phyloP scores from a whole-genome alignment of 2,113 vertebrate species.

The Dicerorhinus sumatrensis region DNA sequence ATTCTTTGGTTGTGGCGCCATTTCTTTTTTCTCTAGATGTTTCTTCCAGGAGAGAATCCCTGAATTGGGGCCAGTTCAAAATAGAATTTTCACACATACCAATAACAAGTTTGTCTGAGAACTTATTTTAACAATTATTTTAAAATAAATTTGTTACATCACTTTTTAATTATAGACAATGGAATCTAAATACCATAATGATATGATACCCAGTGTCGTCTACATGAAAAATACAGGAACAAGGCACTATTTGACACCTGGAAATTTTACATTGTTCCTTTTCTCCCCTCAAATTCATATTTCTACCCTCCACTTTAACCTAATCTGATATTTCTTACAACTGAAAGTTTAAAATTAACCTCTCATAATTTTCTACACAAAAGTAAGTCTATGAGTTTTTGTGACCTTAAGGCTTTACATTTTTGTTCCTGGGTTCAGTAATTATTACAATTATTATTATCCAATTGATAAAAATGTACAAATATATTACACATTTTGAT shows the following conservation, averaged over 20 bases:
- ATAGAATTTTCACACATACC: slow-evolving; percentile 3
- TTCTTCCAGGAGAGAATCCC: background rate
- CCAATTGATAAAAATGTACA: background rate
- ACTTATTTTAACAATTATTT: background rate
- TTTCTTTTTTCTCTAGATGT: background rate
- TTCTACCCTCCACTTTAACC: background rate
- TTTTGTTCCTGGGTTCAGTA: background rate
- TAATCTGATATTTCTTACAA: background rate
- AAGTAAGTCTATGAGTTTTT: background rate
- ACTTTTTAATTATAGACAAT: background rate
- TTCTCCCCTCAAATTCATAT: background rate
- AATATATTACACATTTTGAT: background rate
- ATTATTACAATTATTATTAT: background rate
- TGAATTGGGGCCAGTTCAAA: background rate
- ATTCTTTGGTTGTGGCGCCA: accelerated
- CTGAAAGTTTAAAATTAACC: background rate
- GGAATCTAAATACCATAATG: background rate
- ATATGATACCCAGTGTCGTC: background rate
- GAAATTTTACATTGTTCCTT: background rate
- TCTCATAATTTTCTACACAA: background rate
- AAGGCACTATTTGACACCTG: background rate
- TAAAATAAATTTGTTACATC: slow-evolving; percentile 17
- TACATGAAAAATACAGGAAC: background rate
- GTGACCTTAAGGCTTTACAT: background rate
- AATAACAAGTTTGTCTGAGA: background rate